These are phyloP conservation scores for Diorhabda carinulata DNA, from an alignment of 1,140 invertebrate genomes.

Conservation along the genomic window DNA sequence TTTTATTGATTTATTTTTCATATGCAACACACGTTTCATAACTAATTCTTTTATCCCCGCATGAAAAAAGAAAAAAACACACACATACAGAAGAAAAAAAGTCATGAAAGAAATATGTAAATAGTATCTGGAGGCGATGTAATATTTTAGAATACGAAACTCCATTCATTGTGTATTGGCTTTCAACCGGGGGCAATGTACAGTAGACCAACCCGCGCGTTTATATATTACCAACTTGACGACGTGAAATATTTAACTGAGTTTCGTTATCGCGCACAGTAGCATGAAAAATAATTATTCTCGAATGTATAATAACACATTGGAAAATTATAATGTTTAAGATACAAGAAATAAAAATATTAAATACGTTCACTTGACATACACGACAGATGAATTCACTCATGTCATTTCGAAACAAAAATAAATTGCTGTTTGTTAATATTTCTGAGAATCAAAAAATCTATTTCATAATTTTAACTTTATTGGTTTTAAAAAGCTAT, in stretches of 20 bases:
- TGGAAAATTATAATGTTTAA: conserved; percentile 1
- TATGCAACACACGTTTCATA: no score
- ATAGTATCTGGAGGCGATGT: not conserved
- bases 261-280: not conserved
- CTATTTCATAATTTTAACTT: no score
- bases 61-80: not conserved
- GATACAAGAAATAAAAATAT: not conserved
- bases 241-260: conserved; percentile 2
- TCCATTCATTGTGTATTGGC: not conserved
- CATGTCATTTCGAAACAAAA: no score
- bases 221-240: not conserved
- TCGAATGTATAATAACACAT: not conserved
- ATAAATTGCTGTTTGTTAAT: no score
- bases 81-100: not conserved
- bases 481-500: no score
- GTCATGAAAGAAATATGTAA: not conserved
- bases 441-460: no score
- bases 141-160: conserved; percentile 1
- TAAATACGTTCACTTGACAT: not conserved
- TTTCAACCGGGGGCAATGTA: not conserved
- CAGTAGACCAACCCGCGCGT: conserved; percentile 1
- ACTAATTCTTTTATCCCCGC: not conserved
- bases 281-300: not conserved
- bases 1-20: no score
- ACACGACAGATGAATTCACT: no score